Percentiles rank a stretch among this genome's conserved stretches.
phyloP scores from a whole-genome alignment of 37 sponge, comb jelly and placozoan genomes.

The Ephydatia muelleri region DNA sequence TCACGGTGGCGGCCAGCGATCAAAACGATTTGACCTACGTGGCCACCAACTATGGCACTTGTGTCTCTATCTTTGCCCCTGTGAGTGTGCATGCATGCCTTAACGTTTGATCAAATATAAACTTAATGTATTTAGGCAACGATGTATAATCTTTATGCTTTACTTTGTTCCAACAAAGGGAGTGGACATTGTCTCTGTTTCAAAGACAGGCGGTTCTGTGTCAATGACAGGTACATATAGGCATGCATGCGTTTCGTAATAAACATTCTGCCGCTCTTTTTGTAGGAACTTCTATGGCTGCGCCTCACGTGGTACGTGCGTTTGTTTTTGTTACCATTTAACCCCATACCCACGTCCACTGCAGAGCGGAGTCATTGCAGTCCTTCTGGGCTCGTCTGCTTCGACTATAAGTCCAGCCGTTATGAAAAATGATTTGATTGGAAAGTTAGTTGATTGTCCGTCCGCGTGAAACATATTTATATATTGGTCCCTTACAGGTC shows the following conservation, averaged over 20 bases:
- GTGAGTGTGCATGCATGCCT: background rate
- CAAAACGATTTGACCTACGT: background rate
- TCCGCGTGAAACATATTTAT: slow-evolving; percentile 1
- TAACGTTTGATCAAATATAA: background rate
- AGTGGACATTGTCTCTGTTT: background rate
- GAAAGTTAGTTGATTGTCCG: slow-evolving; percentile 1
- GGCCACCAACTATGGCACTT: background rate
- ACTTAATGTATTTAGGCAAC: background rate
- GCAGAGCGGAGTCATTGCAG: background rate
- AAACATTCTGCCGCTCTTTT: background rate
- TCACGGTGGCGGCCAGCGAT: background rate
- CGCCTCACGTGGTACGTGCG: slow-evolving; percentile 1
- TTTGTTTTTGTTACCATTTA: background rate
- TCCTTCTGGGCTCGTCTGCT: background rate
- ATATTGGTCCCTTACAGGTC: background rate
- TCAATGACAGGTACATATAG: background rate
- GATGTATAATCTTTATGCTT: background rate
- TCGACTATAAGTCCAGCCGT: background rate
- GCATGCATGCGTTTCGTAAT: slow-evolving; percentile 1
- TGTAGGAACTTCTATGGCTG: slow-evolving; percentile 1
- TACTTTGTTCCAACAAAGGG: background rate
- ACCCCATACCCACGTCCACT: slow-evolving; percentile 1
- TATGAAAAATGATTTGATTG: background rate
- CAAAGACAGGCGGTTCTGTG: background rate
- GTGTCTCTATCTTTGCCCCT: slow-evolving; percentile 1